Evolutionary conservation across 1,140 invertebrate species (phyloP).

Genomic region (Sesamia nonagrioides): DNA sequence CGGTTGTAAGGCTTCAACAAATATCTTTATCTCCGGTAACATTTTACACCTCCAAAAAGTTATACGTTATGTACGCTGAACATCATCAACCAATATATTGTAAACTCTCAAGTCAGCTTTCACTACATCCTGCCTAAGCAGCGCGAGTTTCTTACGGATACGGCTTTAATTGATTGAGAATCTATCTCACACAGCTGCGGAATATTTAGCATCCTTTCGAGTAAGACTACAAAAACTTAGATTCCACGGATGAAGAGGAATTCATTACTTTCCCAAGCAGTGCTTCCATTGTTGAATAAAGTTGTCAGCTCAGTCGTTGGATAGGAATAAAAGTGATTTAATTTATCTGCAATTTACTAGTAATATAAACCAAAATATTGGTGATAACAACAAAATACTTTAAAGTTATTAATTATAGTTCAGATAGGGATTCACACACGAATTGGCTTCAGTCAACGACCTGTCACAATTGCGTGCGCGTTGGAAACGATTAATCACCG

Average conservation of each 20-base stretch:
- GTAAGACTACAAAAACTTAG: neutral
- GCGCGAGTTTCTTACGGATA: slow-evolving; percentile 4
- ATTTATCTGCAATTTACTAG: neutral
- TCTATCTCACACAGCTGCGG: neutral
- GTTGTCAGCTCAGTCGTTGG: neutral
- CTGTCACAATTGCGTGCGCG: slow-evolving; percentile 16
- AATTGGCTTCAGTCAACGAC: slow-evolving; percentile 13
- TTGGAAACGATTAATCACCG: neutral
- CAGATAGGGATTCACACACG: neutral
- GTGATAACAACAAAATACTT: neutral
- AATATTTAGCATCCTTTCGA: neutral
- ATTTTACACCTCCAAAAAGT: neutral
- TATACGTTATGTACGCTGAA: neutral
- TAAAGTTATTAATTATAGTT: neutral
- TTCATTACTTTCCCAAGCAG: neutral
- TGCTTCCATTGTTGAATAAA: neutral
- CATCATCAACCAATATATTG: neutral
- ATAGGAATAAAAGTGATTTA: neutral
- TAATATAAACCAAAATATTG: neutral
- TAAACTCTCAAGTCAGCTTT: neutral
- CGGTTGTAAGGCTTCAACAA: too few species aligned
- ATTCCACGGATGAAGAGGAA: neutral
- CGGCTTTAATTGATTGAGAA: slow-evolving; percentile 19
- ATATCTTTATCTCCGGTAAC: neutral
- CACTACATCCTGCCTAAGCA: slow-evolving; percentile 8